Evolutionary conservation across 2,797 vertebrate species (phyloP).

Genomic region (Spondyliosoma cantharus): DNA sequence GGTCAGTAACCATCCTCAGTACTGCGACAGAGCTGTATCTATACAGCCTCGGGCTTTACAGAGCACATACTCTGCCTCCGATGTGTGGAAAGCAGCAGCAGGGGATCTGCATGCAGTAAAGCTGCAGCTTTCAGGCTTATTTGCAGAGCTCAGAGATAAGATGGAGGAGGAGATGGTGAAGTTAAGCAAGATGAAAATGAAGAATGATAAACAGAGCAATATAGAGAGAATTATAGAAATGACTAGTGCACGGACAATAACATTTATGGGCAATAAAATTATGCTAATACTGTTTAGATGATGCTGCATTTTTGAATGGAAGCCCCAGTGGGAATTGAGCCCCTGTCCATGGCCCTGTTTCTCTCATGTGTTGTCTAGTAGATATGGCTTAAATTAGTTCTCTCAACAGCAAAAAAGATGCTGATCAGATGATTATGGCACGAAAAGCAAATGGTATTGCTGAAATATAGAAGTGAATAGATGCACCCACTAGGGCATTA

Average conservation of each 20-base stretch:
- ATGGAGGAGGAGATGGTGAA: constrained; percentile 46
- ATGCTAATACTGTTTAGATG: background rate
- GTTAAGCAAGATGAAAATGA: constrained; percentile 37
- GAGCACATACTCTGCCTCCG: constrained; percentile 46
- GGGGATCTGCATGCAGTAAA: constrained; percentile 66
- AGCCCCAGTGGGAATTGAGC: background rate
- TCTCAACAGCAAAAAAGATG: background rate
- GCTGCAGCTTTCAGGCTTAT: constrained; percentile 63
- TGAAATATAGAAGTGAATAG: constrained; percentile 3
- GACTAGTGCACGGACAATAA: background rate
- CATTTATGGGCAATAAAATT: background rate
- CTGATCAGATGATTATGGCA: background rate
- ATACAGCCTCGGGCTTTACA: constrained; percentile 46
- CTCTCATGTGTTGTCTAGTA: background rate
- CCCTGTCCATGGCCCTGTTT: background rate
- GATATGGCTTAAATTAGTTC: background rate
- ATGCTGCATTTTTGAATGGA: background rate
- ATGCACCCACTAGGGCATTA: background rate
- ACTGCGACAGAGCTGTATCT: constrained; percentile 35
- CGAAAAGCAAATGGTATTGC: background rate
- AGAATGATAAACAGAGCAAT: constrained; percentile 29
- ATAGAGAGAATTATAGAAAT: constrained; percentile 1
- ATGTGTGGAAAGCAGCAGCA: constrained; percentile 64
- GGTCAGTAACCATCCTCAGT: constrained; percentile 32
- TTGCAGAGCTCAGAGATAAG: constrained; percentile 69